phyloP scores from a whole-genome alignment of 2,113 vertebrate genomes.

The Toxostoma redivivum region DNA sequence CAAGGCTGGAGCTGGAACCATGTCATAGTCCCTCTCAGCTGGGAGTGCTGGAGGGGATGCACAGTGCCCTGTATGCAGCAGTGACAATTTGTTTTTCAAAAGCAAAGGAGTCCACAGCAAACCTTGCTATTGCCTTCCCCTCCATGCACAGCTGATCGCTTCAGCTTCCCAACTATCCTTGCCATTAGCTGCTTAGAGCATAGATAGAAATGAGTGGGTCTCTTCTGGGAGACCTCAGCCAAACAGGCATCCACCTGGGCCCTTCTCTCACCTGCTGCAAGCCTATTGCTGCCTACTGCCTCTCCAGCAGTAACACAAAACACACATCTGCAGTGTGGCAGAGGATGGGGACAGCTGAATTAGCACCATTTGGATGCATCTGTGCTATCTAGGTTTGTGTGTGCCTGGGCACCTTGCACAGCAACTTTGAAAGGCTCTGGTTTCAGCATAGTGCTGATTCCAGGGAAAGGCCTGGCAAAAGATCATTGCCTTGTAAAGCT shows the following conservation, averaged over 20 bases:
- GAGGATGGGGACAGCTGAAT: neutral
- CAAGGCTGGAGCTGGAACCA: fast-evolving
- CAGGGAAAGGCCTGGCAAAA: neutral
- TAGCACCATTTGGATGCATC: neutral
- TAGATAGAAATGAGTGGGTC: neutral
- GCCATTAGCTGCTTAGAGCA: neutral
- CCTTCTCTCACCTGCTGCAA: neutral
- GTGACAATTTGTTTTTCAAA: neutral
- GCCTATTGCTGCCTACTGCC: neutral
- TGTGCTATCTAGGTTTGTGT: conserved; percentile 8
- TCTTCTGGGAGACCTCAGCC: neutral
- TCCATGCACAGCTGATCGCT: neutral
- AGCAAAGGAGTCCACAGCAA: neutral
- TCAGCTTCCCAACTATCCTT: neutral
- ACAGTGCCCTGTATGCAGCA: fast-evolving
- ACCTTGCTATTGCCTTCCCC: neutral
- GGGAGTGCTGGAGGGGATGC: neutral
- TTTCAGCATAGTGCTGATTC: conserved; percentile 30
- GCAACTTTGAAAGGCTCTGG: conserved; percentile 13
- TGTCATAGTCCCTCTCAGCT: fast-evolving
- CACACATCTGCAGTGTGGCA: conserved; percentile 38
- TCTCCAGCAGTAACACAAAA: neutral
- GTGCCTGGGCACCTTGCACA: conserved; percentile 6
- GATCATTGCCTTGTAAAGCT: neutral
- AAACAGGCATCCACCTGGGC: fast-evolving